Evolutionary conservation across 1,140 invertebrate species (phyloP).

Genomic region (Zaprionus kolodkinae): DNA sequence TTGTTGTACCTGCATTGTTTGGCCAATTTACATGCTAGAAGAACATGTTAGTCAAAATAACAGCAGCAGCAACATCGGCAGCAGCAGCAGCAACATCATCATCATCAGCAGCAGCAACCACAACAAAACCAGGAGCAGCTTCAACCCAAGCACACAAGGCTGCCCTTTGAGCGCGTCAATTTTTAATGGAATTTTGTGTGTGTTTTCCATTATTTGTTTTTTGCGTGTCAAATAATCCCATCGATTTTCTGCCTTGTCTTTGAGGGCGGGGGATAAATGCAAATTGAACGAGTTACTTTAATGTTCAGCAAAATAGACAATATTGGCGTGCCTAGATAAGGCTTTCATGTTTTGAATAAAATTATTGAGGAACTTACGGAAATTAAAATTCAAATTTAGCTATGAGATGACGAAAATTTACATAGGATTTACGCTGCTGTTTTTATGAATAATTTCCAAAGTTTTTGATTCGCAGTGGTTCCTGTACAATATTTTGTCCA

Average conservation of each 20-base stretch:
- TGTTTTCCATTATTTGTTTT: constrained; percentile 9
- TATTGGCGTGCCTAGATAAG: background rate
- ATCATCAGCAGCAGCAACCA: background rate
- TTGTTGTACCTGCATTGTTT: constrained; percentile 49
- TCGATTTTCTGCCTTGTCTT: constrained; percentile 25
- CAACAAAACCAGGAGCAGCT: background rate
- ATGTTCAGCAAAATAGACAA: background rate
- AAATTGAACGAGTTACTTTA: constrained; percentile 24
- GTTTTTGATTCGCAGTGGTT: background rate
- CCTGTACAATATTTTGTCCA: background rate
- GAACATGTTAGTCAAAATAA: constrained; percentile 16
- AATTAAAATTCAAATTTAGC: constrained; percentile 3
- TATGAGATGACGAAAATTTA: background rate
- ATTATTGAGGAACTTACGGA: background rate
- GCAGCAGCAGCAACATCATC: background rate
- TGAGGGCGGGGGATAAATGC: constrained; percentile 25
- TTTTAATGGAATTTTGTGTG: constrained; percentile 61
- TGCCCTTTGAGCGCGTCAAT: constrained; percentile 35
- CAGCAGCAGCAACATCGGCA: background rate
- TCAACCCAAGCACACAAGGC: background rate
- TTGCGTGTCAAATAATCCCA: background rate
- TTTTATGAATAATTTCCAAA: constrained; percentile 2
- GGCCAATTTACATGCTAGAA: constrained; percentile 53
- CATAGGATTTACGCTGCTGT: background rate
- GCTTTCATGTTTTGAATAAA: constrained; percentile 20